Evolutionary conservation across 2,888 invertebrate genomes (phyloP), one percentile per base, ranked within the genome.

Genomic region (Lepidocyrtoides sp.): DNA sequence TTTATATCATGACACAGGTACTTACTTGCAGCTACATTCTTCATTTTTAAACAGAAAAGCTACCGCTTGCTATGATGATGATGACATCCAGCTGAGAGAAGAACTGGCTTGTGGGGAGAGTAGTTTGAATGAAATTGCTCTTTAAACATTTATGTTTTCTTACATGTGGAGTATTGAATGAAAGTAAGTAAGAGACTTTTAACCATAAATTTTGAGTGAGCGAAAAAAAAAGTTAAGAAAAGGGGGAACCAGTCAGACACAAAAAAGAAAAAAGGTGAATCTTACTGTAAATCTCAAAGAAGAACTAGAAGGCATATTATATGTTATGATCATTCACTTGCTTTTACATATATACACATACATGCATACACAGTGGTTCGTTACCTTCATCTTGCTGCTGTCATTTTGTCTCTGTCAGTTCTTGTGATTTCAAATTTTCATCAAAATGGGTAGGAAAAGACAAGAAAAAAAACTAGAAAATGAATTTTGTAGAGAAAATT

Each of bases 351-450:
- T n/a, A n/a, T n/a, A n/a, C n/a, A n/a, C n/a, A n/a, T n/a, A n/a
- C n/a, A n/a, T 32, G 7, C 26, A 29, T 1, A 12, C 32, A 23
- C 48, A 69, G 66, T 69, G 85, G 36, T 86, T 86, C 36, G 69
- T 51, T 60, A 75, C 72, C 32, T 84, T 54, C 69, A 51, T 77
- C 63, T 69, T 57, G 29, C 57, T 86, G 12, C 41, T 77, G 81
- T 81, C 88, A 81, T 72, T 82, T 57, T 88, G 81, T 81, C 72
- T 79, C 41, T 82, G 88, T 88, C 88, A 69, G 88, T 26, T 81
- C 41, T 29, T 72, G 81, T 88, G 57, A 88, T 88, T 82, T 69
- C n/a, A 66, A 88, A 88, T 81, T 88, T 82, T 82, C 81, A 88
- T 81, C 81, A 88, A 79, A 69, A 48, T 23, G 57, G 66, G 48